phyloP scores from a whole-genome alignment of 1,140 invertebrate species.

The Cepaea nemoralis region DNA sequence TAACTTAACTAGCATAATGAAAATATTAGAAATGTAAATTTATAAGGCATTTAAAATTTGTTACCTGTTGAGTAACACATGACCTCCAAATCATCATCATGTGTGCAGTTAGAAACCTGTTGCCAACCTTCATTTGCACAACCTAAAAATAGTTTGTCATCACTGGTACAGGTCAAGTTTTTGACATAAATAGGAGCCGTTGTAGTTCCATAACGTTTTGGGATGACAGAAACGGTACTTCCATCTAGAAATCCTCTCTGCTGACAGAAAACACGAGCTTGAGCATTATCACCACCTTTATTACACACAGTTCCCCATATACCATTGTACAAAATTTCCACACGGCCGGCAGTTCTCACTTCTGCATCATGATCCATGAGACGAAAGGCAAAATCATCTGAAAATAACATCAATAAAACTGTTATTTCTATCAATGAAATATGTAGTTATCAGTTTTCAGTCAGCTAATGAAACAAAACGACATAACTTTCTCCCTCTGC shows the following conservation, averaged over 20 bases:
- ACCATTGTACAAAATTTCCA: conserved; percentile 81
- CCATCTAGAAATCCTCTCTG: conserved; percentile 53
- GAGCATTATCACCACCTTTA: conserved; percentile 79
- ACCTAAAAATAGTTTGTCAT: conserved; percentile 49
- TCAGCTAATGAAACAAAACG: no score
- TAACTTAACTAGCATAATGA: neutral
- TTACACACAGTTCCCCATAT: conserved; percentile 83
- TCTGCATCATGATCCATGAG: conserved; percentile 13
- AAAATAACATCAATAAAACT: no score
- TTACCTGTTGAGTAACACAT: conserved; percentile 26
- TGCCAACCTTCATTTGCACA: conserved; percentile 43
- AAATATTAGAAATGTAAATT: neutral
- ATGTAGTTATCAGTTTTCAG: no score
- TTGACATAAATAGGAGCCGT: conserved; percentile 63
- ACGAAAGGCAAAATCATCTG: neutral
- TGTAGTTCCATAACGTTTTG: conserved; percentile 51
- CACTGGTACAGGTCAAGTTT: conserved; percentile 56
- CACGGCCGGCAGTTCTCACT: conserved; percentile 72
- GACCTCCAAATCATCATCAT: conserved; percentile 34
- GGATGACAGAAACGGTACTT: conserved; percentile 19
- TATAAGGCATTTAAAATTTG: neutral
- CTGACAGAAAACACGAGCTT: conserved; percentile 75
- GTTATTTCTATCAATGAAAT: no score
- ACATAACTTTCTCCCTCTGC: no score
- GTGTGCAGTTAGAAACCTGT: conserved; percentile 9